phyloP scores from a whole-genome alignment of 2,113 vertebrate genomes.

The Aepyceros melampus region DNA sequence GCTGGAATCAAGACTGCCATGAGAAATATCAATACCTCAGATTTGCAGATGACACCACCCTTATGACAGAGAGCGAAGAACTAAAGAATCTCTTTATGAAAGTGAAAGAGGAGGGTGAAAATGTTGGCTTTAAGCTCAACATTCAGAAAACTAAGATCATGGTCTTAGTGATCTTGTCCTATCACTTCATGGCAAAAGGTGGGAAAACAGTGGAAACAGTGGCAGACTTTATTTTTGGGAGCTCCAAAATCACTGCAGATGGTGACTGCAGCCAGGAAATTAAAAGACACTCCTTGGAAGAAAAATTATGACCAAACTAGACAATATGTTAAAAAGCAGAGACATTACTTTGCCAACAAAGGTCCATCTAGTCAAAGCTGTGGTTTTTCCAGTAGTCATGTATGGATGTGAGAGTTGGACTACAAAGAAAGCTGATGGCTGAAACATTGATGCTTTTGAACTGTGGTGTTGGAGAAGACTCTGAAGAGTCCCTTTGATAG shows the following conservation, averaged over 20 bases:
- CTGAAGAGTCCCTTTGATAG: background rate
- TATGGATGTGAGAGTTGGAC: background rate
- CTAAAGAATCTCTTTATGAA: background rate
- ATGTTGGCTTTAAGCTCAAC: background rate
- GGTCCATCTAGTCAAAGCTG: background rate
- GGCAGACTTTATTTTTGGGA: background rate
- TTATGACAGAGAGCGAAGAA: background rate
- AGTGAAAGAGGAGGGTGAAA: background rate
- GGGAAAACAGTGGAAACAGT: background rate
- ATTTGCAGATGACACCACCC: background rate
- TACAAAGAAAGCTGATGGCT: background rate
- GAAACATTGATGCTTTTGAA: background rate
- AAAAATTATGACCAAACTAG: background rate
- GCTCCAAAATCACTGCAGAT: background rate
- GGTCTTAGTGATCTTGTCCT: background rate
- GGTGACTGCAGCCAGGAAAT: background rate
- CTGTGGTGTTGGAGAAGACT: background rate
- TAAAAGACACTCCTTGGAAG: background rate
- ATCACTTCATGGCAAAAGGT: background rate
- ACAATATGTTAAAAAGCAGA: background rate
- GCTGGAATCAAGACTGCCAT: background rate
- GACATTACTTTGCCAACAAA: background rate
- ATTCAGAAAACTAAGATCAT: background rate
- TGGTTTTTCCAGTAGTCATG: background rate
- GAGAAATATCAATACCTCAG: background rate